Evolutionary conservation across 2,797 vertebrate species (phyloP).

Genomic region (Acanthurus lineatus): DNA sequence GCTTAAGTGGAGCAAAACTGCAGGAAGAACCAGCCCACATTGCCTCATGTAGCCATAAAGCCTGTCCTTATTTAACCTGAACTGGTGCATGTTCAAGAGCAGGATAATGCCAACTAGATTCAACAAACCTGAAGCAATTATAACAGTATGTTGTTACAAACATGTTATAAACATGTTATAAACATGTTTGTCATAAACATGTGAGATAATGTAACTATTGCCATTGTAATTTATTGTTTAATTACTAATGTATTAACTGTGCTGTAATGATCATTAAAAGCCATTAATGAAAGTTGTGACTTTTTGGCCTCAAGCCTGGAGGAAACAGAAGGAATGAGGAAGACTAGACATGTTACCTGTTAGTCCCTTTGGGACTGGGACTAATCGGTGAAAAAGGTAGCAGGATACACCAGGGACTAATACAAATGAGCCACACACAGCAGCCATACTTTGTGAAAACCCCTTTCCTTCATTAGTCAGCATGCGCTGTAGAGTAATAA

Average conservation of each 20-base stretch:
- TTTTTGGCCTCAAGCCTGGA: conserved; percentile 31
- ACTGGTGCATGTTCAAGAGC: conserved; percentile 3
- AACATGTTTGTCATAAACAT: no score
- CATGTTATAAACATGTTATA: no score
- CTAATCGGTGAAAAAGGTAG: conserved; percentile 52
- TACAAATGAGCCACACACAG: conserved; percentile 56
- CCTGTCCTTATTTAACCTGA: conserved; percentile 26
- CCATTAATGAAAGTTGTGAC: conserved; percentile 44
- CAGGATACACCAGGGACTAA: conserved; percentile 49
- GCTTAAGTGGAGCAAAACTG: conserved; percentile 29
- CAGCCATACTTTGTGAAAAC: conserved; percentile 36
- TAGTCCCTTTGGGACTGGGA: conserved; percentile 39
- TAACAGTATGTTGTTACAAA: neutral
- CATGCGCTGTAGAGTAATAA: conserved; percentile 28
- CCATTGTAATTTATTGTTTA: no score
- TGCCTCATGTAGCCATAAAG: conserved; percentile 20
- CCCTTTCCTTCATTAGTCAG: conserved; percentile 41
- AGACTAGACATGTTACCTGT: conserved; percentile 17
- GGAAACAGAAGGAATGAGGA: conserved; percentile 43
- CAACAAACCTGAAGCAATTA: neutral
- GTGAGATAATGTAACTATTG: no score
- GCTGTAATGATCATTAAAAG: conserved; percentile 33
- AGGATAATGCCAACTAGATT: conserved; percentile 19
- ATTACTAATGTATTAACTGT: conserved; percentile 5
- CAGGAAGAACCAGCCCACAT: conserved; percentile 25